A percentile compares a stretch with the other conserved stretches of the same genome.
Conservation (phyloP, 1,140 invertebrate genomes). For the Orchestia grillus region DNA sequence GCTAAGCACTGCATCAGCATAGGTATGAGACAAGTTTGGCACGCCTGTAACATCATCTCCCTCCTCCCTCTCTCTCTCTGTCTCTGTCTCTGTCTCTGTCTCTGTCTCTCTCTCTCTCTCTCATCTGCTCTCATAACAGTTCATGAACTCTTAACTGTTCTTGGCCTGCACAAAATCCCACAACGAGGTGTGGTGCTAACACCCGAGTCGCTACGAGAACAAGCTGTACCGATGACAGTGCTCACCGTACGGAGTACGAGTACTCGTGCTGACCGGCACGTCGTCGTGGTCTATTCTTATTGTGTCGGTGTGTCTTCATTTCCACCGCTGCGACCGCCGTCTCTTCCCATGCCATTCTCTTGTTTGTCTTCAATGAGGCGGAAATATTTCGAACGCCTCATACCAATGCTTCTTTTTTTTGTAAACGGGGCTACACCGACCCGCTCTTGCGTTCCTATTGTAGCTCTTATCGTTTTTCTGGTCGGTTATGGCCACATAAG, state of each 20-base stretch:
- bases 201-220: background rate
- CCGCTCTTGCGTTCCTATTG: background rate
- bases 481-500: background rate
- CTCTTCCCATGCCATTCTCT: slow-evolving; percentile 22
- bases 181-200: background rate
- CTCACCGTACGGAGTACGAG: background rate
- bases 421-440: background rate
- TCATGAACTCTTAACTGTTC: background rate
- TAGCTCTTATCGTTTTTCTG: background rate
- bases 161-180: background rate
- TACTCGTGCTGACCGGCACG: background rate
- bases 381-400: background rate
- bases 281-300: background rate
- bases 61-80: no score
- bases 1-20: background rate
- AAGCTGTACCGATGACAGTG: background rate
- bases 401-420: background rate
- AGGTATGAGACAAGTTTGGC: background rate
- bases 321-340: background rate
- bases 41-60: background rate
- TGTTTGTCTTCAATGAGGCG: background rate
- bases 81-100: no score
- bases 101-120: no score
- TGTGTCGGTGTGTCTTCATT: slow-evolving; percentile 11
- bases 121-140: background rate